A percentile compares a stretch with the other conserved stretches of the same genome.
phyloP scores from a whole-genome alignment of 2,888 invertebrate species.

The Tetheella fluctuosa region DNA sequence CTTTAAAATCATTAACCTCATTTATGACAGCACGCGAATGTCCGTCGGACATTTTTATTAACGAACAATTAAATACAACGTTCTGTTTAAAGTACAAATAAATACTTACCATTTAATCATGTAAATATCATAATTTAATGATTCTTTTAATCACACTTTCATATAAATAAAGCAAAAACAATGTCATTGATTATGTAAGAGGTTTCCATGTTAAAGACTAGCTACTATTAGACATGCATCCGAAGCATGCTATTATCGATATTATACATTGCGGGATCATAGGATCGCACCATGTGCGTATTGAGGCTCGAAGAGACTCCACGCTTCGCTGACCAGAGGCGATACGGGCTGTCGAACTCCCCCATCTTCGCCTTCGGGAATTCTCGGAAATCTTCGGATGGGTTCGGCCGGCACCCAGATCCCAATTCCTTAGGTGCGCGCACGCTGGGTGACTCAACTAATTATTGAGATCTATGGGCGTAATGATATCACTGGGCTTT shows the following conservation, averaged over 20 bases:
- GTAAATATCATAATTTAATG: neutral
- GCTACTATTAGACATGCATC: constrained; percentile 11
- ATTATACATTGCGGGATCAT: constrained; percentile 47
- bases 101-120: constrained; percentile 7
- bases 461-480: constrained; percentile 62
- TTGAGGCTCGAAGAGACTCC: constrained; percentile 60
- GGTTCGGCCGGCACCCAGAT: constrained; percentile 38
- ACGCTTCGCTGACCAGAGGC: constrained; percentile 58
- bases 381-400: constrained; percentile 59
- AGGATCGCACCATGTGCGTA: constrained; percentile 53
- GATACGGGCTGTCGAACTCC: constrained; percentile 69
- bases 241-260: constrained; percentile 39
- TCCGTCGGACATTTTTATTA: constrained; percentile 25
- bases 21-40: constrained; percentile 46
- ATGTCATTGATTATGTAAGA: constrained; percentile 11
- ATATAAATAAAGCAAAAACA: no score
- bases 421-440: constrained; percentile 62
- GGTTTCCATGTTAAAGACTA: neutral
- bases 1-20: constrained; percentile 54
- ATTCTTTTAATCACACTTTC: neutral
- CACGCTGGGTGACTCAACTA: constrained; percentile 52
- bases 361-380: constrained; percentile 60
- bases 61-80: neutral
- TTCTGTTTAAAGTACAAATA: neutral
- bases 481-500: constrained; percentile 57